Evolutionary conservation across 1,140 invertebrate species (phyloP).

Genomic region (Bradysia coprophila): DNA sequence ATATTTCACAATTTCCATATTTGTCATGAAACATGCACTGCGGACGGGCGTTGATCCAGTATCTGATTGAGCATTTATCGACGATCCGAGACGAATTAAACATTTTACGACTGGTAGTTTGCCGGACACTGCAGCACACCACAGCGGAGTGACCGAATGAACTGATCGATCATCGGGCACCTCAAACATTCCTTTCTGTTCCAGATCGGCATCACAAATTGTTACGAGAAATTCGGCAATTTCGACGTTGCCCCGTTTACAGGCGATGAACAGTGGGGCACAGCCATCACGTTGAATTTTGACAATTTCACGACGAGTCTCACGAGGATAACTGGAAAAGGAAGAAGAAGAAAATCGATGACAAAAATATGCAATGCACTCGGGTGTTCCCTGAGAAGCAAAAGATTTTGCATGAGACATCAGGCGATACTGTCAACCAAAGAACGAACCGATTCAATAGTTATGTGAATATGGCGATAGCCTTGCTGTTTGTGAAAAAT

Average conservation of each 20-base stretch:
- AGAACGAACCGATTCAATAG: too few relatives aligned
- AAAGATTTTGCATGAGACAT: too few relatives aligned
- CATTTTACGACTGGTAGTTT: constrained; percentile 57
- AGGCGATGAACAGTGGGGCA: constrained; percentile 72
- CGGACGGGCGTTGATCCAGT: constrained; percentile 48
- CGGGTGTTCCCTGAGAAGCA: too few relatives aligned
- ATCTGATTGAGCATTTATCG: constrained; percentile 71
- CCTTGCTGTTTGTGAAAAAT: too few relatives aligned
- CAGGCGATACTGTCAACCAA: too few relatives aligned
- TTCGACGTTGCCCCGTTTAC: constrained; percentile 65
- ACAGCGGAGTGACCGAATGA: constrained; percentile 75
- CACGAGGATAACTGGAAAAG: constrained; percentile 13
- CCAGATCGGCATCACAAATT: constrained; percentile 63
- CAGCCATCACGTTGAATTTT: constrained; percentile 41
- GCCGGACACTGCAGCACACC: constrained; percentile 83
- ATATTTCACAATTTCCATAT: constrained; percentile 54
- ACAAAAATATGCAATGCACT: too few relatives aligned
- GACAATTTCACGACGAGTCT: constrained; percentile 17
- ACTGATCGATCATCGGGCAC: constrained; percentile 49
- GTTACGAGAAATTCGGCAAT: constrained; percentile 77
- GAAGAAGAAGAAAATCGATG: too few relatives aligned
- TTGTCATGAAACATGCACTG: constrained; percentile 86
- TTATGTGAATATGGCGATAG: too few relatives aligned
- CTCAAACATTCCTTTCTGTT: constrained; percentile 63
- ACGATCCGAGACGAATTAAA: constrained; percentile 59